Percentiles rank a stretch among this genome's conserved stretches.
Conservation (phyloP, 1,140 invertebrate genomes). For the Xylocopa sonorina region DNA sequence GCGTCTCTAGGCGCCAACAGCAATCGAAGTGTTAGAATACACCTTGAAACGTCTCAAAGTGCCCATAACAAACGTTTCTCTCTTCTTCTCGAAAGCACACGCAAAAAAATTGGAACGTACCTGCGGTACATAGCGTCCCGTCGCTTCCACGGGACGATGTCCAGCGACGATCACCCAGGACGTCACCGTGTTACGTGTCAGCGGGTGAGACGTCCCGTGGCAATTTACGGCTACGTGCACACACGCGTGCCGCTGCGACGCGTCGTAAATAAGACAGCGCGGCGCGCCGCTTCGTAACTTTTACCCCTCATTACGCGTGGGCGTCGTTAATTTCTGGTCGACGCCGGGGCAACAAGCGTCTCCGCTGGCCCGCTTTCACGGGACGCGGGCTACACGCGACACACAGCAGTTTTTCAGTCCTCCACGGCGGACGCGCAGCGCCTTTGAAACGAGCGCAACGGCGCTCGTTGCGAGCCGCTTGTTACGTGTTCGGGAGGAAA, state of each 20-base stretch:
- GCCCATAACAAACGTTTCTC: too few species aligned
- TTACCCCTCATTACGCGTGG: conserved; percentile 31
- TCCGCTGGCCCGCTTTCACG: conserved; percentile 2
- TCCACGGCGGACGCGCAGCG: background rate
- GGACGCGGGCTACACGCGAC: background rate
- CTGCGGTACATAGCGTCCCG: too few species aligned
- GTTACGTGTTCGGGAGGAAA: background rate
- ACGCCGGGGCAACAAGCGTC: background rate
- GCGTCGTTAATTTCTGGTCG: conserved; percentile 38
- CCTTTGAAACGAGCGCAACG: too few species aligned
- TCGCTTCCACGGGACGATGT: conserved; percentile 68
- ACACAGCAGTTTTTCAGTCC: background rate
- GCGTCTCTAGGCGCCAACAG: too few species aligned
- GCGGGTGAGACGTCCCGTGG: conserved; percentile 62
- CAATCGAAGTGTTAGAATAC: too few species aligned
- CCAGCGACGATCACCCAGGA: conserved; percentile 66
- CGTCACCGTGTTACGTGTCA: conserved; percentile 70
- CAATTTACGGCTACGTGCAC: conserved; percentile 69
- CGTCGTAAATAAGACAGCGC: conserved; percentile 61
- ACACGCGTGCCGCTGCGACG: conserved; percentile 59
- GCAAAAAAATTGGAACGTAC: conserved; percentile 70
- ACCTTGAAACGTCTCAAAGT: too few species aligned
- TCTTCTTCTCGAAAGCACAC: too few species aligned
- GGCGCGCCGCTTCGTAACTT: conserved; percentile 24
- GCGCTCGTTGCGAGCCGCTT: too few species aligned